These are phyloP conservation scores for Lasioglossum morio DNA, from an alignment of 2,888 invertebrate species.

Conservation along the genomic window DNA sequence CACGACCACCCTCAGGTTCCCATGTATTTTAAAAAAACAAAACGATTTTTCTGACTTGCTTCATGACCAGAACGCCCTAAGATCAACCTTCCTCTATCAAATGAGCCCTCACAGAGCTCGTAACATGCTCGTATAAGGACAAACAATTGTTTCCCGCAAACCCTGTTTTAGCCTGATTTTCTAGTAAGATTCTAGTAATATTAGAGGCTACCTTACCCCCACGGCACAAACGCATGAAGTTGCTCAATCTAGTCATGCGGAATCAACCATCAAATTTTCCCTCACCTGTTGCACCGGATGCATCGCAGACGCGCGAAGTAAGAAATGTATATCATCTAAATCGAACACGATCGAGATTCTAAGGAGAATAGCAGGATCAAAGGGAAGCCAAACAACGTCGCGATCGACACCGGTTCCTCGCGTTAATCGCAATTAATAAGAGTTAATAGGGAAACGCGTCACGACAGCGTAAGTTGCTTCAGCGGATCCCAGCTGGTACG, in stretches of 20 bases:
- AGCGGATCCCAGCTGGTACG: conserved; percentile 41
- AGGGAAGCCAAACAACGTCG: neutral
- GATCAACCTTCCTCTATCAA: no score
- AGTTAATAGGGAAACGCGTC: conserved; percentile 44
- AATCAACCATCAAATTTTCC: conserved; percentile 36
- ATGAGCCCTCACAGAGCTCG: no score
- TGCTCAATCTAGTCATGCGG: conserved; percentile 17
- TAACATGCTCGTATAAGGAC: no score
- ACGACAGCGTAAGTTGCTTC: conserved; percentile 59
- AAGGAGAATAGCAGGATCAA: neutral
- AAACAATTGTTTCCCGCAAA: no score
- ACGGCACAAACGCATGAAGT: no score
- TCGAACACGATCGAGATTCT: neutral
- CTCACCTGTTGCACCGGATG: neutral
- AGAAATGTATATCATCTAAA: neutral
- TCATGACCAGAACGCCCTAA: no score
- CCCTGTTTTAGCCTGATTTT: no score
- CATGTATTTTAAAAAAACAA: no score
- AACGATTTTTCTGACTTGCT: no score
- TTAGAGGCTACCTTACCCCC: no score
- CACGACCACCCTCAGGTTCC: no score
- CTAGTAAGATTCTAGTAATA: no score
- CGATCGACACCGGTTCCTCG: conserved; percentile 43
- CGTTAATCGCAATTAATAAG: conserved; percentile 39
- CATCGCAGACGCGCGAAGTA: neutral